Percentiles rank a stretch among this genome's conserved stretches.
phyloP scores from a whole-genome alignment of 2,888 invertebrate species.

The Neocrepidodera transversa region DNA sequence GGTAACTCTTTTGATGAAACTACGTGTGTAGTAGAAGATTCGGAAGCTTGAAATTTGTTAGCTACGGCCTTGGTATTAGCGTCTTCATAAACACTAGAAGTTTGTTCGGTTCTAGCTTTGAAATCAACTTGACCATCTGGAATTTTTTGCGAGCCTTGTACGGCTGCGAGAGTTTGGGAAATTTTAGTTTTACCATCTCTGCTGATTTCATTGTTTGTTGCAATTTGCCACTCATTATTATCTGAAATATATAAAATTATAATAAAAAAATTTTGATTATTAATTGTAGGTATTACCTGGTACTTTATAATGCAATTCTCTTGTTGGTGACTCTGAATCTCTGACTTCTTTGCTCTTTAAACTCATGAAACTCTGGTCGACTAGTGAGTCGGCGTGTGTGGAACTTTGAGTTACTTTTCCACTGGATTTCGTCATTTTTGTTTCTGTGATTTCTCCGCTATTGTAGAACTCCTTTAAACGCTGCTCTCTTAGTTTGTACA shows the following conservation, averaged over 20 bases:
- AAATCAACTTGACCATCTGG: conserved; percentile 72
- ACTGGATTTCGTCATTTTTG: conserved; percentile 41
- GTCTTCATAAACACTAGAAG: conserved; percentile 63
- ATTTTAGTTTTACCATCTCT: conserved; percentile 71
- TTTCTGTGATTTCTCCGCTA: conserved; percentile 47
- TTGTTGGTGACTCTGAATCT: conserved; percentile 78
- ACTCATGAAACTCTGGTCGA: conserved; percentile 79
- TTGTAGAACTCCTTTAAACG: conserved; percentile 77
- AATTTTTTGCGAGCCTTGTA: conserved; percentile 68
- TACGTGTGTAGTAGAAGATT: conserved; percentile 38
- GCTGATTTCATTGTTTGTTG: conserved; percentile 68
- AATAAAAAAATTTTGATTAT: not conserved
- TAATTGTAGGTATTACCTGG: conserved; percentile 40
- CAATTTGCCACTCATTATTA: conserved; percentile 71
- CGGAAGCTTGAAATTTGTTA: conserved; percentile 55
- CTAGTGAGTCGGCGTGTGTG: conserved; percentile 72
- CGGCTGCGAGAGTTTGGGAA: conserved; percentile 68
- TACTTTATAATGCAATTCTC: conserved; percentile 61
- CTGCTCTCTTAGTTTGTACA: conserved; percentile 84
- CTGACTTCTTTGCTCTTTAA: conserved; percentile 81
- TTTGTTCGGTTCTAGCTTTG: conserved; percentile 69
- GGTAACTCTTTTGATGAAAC: conserved; percentile 8
- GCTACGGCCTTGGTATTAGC: conserved; percentile 60
- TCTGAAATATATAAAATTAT: conserved; percentile 34
- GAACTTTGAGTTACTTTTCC: conserved; percentile 43